Conservation (phyloP, 2,113 vertebrate species). For the Chlamydotis undulata region DNA sequence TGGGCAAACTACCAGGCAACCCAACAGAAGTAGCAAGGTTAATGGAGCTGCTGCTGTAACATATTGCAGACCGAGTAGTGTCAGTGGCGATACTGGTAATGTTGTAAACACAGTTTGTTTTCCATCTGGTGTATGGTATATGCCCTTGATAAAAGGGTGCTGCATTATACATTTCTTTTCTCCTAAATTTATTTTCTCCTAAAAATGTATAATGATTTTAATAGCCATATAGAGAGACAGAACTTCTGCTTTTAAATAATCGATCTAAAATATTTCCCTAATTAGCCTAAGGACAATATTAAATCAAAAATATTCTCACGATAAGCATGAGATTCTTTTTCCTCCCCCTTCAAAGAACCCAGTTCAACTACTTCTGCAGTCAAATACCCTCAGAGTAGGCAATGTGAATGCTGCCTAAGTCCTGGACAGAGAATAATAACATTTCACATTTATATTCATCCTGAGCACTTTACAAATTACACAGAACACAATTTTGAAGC, state of each 20-base stretch:
- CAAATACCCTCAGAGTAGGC: not conserved
- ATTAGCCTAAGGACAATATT: not conserved
- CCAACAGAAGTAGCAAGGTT: slow-evolving; percentile 68
- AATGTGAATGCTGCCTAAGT: not conserved
- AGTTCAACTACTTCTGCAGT: not conserved
- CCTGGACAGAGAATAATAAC: not conserved
- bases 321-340: not conserved
- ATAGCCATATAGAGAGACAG: not conserved
- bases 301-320: not conserved
- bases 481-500: not conserved
- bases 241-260: not conserved
- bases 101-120: slow-evolving; percentile 69
- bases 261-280: not conserved
- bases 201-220: slow-evolving; percentile 31
- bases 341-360: fast-evolving
- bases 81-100: slow-evolving; percentile 62
- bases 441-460: not conserved
- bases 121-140: slow-evolving; percentile 63
- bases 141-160: slow-evolving; percentile 60
- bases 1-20: slow-evolving; percentile 62
- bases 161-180: slow-evolving; percentile 32
- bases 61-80: slow-evolving; percentile 67
- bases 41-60: slow-evolving; percentile 65
- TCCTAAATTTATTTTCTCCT: slow-evolving; percentile 35
- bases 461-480: not conserved